Evolutionary conservation across 2,888 invertebrate species (phyloP).

Genomic region (Lamproptera curius): DNA sequence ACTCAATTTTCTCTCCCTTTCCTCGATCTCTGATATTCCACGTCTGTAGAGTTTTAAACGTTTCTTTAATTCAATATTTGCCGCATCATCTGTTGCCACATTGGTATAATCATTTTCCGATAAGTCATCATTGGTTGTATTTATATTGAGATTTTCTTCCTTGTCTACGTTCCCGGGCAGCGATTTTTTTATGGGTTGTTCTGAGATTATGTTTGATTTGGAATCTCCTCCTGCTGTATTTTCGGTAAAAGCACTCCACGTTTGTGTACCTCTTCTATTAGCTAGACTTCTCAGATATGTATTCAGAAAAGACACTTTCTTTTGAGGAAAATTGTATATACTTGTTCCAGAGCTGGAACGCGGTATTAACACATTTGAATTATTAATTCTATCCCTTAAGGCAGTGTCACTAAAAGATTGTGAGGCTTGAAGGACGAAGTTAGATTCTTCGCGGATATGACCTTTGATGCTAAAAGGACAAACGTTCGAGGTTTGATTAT

Average conservation of each 20-base stretch:
- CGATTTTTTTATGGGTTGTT: background rate
- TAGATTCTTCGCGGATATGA: conserved; percentile 39
- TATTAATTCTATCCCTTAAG: conserved; percentile 38
- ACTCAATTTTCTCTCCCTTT: conserved; percentile 40
- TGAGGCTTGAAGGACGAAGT: conserved; percentile 55
- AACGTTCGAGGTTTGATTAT: background rate
- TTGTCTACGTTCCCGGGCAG: background rate
- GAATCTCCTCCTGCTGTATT: conserved; percentile 26
- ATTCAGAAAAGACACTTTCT: conserved; percentile 71
- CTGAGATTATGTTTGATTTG: background rate
- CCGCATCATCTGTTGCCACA: conserved; percentile 60
- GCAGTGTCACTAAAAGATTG: conserved; percentile 58
- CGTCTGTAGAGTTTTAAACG: conserved; percentile 72
- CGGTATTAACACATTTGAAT: conserved; percentile 38
- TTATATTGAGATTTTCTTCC: conserved; percentile 23
- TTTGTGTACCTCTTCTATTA: conserved; percentile 46
- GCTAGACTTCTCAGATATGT: conserved; percentile 75
- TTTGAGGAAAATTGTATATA: conserved; percentile 57
- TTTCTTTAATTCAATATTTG: conserved; percentile 67
- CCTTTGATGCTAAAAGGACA: conserved; percentile 40
- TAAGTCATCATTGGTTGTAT: conserved; percentile 46
- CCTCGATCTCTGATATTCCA: conserved; percentile 66
- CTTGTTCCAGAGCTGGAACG: conserved; percentile 60
- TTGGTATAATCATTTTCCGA: conserved; percentile 64
- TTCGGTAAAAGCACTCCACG: conserved; percentile 50